A percentile compares a stretch with the other conserved stretches of the same genome.
These are phyloP conservation scores for Pentalonia nigronervosa DNA, from an alignment of 1,140 invertebrate species.

Conservation along the genomic window DNA sequence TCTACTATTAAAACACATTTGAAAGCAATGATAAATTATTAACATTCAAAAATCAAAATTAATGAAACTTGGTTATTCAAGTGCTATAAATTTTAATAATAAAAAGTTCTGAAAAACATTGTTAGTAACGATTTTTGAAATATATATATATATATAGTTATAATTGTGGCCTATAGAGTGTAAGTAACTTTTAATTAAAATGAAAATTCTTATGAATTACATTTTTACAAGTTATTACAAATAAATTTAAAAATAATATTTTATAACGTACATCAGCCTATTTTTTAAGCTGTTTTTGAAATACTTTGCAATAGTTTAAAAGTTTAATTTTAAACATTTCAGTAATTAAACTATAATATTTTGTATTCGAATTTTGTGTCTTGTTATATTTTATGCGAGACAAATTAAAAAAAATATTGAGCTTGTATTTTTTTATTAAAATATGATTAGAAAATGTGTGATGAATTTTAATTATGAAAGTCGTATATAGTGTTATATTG, in stretches of 20 bases:
- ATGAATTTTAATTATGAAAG: not conserved
- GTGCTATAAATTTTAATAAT: not conserved
- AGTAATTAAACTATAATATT: not conserved
- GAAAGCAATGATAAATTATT: slow-evolving; percentile 2
- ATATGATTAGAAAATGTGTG: not conserved
- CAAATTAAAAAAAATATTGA: not conserved
- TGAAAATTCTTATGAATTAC: not conserved
- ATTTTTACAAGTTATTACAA: not conserved
- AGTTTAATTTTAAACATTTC: not conserved
- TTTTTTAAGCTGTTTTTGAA: slow-evolving; percentile 2
- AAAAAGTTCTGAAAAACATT: not conserved
- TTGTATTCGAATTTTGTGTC: not conserved
- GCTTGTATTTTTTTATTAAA: not conserved
- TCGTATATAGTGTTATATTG: not conserved
- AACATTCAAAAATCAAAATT: not conserved
- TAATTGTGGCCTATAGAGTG: not conserved
- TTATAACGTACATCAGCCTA: not conserved
- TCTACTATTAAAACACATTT: not conserved
- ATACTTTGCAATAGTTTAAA: slow-evolving; percentile 2
- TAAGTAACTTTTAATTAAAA: slow-evolving; percentile 15
- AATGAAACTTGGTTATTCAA: not conserved
- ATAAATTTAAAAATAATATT: slow-evolving; percentile 7
- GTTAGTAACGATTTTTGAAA: not conserved
- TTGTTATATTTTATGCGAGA: not conserved
- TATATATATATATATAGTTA: not conserved